Evolutionary conservation across 2,113 vertebrate species (phyloP), one percentile per base, ranked within the genome.

Genomic region (Eleginops maclovinus): DNA sequence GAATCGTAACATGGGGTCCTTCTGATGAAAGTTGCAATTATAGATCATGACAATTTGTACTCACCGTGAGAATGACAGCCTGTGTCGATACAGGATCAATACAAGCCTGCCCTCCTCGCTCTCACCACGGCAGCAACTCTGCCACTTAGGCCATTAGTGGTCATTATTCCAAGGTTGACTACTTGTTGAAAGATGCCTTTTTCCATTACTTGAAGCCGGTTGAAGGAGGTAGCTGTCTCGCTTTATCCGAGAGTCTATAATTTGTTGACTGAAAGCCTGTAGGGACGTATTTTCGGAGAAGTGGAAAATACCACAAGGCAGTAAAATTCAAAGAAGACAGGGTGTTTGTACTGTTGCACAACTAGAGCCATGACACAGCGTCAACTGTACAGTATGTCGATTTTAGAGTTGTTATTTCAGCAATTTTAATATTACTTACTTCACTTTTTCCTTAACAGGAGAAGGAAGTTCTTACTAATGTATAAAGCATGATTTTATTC

Each of bases 21-120:
- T 51, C 54, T 64, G 68, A 72, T 79, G 22, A 69, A 80, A 79
- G 58, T 46, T 31, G 17, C 86, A 74, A 84, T 87, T 81, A 75
- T 62, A 75, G 53, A 85, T 77, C 58, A 59, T 61, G 58, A 54
- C 46, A 78, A 74, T 64, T 66, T 78, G 59, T 64, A 67, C 58
- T 83, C 50, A 21, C n/a, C 58, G 28, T 77, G 28, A 56, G 73
- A 71, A 46, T 84, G 70, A 74, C 84, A 72, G 62, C 72, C 70
- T 69, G 63, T 72, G 75, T 87, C 60, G 59, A 50, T 31, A 59
- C n/a, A 41, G 66, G 70, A 62, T 55, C 61, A 14, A 70, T 64
- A 13, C 41, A 16, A 40, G 67, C 17, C 43, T 36, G 11, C 22
- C 21, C 19, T 59, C 15, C 36, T 7, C 21, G 6, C 62, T 47